phyloP scores from a whole-genome alignment of 35 echinoderm and acorn worm species.

The Ophiothrix spiculata region DNA sequence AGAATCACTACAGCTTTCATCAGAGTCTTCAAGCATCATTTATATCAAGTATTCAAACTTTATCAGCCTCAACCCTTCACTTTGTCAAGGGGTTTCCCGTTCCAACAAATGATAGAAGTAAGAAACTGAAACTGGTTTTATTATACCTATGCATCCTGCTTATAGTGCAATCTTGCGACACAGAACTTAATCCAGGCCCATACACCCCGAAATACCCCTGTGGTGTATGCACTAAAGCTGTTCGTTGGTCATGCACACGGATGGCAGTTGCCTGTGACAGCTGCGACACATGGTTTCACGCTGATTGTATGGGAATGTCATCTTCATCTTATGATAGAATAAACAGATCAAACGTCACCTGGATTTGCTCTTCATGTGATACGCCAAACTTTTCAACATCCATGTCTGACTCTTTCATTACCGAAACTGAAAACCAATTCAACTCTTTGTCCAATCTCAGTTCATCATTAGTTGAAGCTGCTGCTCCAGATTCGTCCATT shows the following conservation, averaged over 20 bases:
- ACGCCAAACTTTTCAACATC: conserved; percentile 16
- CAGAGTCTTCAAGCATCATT: background rate
- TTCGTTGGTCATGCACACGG: background rate
- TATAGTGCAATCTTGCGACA: background rate
- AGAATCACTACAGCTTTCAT: conserved; percentile 5
- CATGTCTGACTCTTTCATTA: background rate
- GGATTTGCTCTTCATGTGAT: background rate
- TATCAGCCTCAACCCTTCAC: background rate
- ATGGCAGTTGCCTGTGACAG: conserved; percentile 24
- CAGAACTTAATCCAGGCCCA: background rate
- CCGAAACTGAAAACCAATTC: background rate
- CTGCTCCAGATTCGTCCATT: background rate
- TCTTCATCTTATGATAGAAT: conserved; percentile 7
- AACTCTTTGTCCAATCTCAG: background rate
- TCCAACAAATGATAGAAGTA: background rate
- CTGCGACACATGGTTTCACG: conserved; percentile 9
- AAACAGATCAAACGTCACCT: background rate
- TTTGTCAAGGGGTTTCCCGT: background rate
- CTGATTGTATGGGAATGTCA: conserved; percentile 39
- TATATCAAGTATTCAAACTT: background rate
- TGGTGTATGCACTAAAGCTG: background rate
- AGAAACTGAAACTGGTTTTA: background rate
- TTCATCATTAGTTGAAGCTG: background rate
- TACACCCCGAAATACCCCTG: background rate
- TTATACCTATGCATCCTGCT: background rate